Evolutionary conservation across 2,113 vertebrate genomes (phyloP).

Genomic region (Tapirus terrestris): DNA sequence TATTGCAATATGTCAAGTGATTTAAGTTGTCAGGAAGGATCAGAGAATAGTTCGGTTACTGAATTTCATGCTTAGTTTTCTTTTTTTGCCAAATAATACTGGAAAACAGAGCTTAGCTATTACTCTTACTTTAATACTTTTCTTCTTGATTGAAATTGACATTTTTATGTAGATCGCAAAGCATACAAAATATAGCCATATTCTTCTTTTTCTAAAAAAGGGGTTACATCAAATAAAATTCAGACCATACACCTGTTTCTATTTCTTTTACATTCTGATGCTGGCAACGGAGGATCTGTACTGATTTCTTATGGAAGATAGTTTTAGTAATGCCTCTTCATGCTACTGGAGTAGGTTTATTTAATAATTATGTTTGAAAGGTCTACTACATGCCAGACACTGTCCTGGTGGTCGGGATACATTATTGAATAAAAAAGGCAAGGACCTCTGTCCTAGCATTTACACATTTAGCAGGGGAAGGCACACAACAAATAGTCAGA

Average conservation of each 20-base stretch:
- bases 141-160: constrained; percentile 56
- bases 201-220: constrained; percentile 13
- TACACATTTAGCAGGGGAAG: background rate
- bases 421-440: background rate
- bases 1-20: constrained; percentile 57
- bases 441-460: background rate
- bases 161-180: constrained; percentile 59
- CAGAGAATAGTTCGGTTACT: constrained; percentile 57
- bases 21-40: constrained; percentile 70
- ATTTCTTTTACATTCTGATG: constrained; percentile 42
- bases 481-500: background rate
- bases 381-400: background rate
- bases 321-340: constrained; percentile 18
- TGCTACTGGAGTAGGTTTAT: background rate
- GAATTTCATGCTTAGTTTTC: constrained; percentile 54
- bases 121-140: constrained; percentile 33
- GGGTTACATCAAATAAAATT: constrained; percentile 37
- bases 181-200: background rate
- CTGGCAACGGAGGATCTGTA: background rate
- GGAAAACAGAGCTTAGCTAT: constrained; percentile 62
- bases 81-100: constrained; percentile 24
- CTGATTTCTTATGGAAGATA: constrained; percentile 20
- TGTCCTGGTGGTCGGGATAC: background rate
- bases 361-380: constrained; percentile 55
- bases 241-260: background rate